A percentile compares a stretch with the other conserved stretches of the same genome.
Conservation (phyloP, 1,140 invertebrate species). For the Apis mellifera region Amel_HAv3.1 CM009937.2:13149001-13149500, state of each 20-base stretch:
- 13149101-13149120: constrained; percentile 14
- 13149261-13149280: neutral
- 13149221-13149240: constrained; percentile 19
- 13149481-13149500: too few relatives aligned
- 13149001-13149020: neutral
- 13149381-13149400: too few relatives aligned
- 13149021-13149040: neutral
- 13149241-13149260: neutral
- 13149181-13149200: neutral
- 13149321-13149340: neutral
- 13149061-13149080: neutral
- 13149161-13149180: neutral
- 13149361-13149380: too few relatives aligned
- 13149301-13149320: too few relatives aligned
- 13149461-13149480: too few relatives aligned
- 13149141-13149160: too few relatives aligned
- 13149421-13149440: too few relatives aligned
- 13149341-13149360: neutral
- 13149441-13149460: too few relatives aligned
- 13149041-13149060: neutral
- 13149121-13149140: constrained; percentile 19
- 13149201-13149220: neutral
- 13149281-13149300: neutral
- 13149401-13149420: too few relatives aligned
- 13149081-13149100: too few relatives aligned